A percentile compares a stretch with the other conserved stretches of the same genome.
Evolutionary conservation across 2,888 invertebrate species (phyloP).

Genomic region (Anorthoa munda): DNA sequence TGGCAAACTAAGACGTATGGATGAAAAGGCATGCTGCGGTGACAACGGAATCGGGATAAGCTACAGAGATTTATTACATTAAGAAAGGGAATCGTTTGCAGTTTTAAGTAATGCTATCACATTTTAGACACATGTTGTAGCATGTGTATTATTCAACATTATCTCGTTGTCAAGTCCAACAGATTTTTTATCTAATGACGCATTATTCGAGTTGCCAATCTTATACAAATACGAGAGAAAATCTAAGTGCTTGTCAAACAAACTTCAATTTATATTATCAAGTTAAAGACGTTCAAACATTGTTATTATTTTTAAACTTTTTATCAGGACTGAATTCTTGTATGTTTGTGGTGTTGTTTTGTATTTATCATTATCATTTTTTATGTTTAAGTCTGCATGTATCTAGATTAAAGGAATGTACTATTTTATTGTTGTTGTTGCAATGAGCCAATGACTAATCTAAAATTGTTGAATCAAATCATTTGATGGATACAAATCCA

Average conservation of each 20-base stretch:
- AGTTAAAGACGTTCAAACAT: conserved; percentile 9
- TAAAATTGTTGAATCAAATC: too few species aligned
- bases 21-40: too few species aligned
- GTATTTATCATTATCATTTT: conserved; percentile 37
- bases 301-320: not conserved
- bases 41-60: too few species aligned
- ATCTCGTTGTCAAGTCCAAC: conserved; percentile 26
- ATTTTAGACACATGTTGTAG: conserved; percentile 1
- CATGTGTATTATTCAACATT: conserved; percentile 13
- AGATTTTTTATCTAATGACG: conserved; percentile 57
- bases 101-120: not conserved
- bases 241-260: conserved; percentile 45
- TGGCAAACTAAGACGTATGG: too few species aligned
- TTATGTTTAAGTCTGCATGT: conserved; percentile 36
- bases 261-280: conserved; percentile 36
- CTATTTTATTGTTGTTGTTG: conserved; percentile 11
- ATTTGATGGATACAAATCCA: too few species aligned
- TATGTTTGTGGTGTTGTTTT: conserved; percentile 22
- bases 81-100: not conserved
- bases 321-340: not conserved
- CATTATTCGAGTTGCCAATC: conserved; percentile 38
- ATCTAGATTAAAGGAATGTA: conserved; percentile 10
- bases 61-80: not conserved
- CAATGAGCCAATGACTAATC: conserved; percentile 6
- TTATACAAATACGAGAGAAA: conserved; percentile 46